Evolutionary conservation across 1,140 invertebrate genomes (phyloP).

Genomic region (Caenorhabditis elegans): DNA sequence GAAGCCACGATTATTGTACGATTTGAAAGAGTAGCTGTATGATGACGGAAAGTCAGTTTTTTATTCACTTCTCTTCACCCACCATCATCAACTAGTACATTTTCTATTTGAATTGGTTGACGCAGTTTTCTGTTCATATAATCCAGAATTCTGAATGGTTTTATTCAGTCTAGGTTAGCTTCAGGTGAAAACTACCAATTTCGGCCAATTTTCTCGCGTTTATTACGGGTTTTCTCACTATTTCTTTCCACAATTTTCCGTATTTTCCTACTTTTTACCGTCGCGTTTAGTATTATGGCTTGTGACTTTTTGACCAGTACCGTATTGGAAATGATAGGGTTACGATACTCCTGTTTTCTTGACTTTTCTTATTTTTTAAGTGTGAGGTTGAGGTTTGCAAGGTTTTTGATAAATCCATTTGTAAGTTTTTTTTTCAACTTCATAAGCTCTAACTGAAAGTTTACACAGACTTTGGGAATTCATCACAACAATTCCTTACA

Average conservation of each 20-base stretch:
- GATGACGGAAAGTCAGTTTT: conserved; percentile 28
- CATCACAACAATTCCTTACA: no score
- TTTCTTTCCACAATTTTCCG: neutral
- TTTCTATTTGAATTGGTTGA: neutral
- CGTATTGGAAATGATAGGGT: no score
- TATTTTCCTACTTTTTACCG: neutral
- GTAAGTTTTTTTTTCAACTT: no score
- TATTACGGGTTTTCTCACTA: conserved; percentile 10
- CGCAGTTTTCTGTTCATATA: no score
- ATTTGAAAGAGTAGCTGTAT: neutral
- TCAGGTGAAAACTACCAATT: neutral
- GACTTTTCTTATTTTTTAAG: no score
- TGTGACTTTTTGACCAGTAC: no score
- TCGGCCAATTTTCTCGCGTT: conserved; percentile 13
- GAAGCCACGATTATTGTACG: conserved; percentile 19
- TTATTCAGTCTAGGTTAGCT: neutral
- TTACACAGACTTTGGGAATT: no score
- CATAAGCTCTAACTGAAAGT: no score
- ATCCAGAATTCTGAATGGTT: conserved; percentile 3
- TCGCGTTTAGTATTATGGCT: neutral
- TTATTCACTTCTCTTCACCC: neutral
- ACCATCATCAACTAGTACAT: conserved; percentile 21
- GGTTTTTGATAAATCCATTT: no score
- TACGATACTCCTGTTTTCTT: no score
- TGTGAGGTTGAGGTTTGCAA: no score